Evolutionary conservation across 2,888 invertebrate genomes (phyloP).

Genomic region (Neoascia interrupta): DNA sequence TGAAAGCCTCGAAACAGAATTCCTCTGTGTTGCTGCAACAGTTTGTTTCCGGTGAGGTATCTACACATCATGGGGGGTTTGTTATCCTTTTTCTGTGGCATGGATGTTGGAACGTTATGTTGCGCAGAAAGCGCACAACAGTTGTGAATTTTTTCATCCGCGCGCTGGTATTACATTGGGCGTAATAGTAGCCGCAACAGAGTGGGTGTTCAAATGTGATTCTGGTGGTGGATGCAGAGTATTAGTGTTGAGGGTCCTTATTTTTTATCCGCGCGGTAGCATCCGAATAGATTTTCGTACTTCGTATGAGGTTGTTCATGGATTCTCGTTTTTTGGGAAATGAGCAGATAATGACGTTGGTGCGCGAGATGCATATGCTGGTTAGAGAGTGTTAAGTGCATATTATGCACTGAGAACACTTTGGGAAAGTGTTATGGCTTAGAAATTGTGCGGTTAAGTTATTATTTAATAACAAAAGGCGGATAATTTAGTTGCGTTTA

Average conservation of each 20-base stretch:
- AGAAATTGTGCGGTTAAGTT: conserved; percentile 14
- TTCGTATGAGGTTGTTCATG: conserved; percentile 12
- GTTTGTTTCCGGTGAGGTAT: conserved; percentile 42
- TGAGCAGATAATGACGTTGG: conserved; percentile 55
- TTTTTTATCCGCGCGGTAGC: conserved; percentile 31
- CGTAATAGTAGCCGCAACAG: conserved; percentile 5
- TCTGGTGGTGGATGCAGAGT: conserved; percentile 5
- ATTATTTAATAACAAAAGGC: background rate
- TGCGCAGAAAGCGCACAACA: conserved; percentile 34
- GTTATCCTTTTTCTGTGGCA: conserved; percentile 15
- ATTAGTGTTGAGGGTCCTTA: background rate
- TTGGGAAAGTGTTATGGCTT: conserved; percentile 49
- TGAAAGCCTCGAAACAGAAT: conserved; percentile 8
- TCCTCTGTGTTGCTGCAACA: conserved; percentile 65
- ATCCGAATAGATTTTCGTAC: conserved; percentile 50
- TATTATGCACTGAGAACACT: conserved; percentile 56
- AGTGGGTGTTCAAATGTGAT: conserved; percentile 40
- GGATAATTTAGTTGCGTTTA: conserved; percentile 28
- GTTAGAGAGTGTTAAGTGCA: conserved; percentile 57
- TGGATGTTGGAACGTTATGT: conserved; percentile 50
- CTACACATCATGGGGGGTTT: conserved; percentile 24
- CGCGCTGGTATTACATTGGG: conserved; percentile 4
- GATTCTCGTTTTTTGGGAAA: conserved; percentile 27
- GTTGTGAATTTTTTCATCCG: conserved; percentile 3
- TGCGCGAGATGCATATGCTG: conserved; percentile 33